Conservation (phyloP, 1,140 invertebrate species). For the Pogonognathellus flavescens region DNA sequence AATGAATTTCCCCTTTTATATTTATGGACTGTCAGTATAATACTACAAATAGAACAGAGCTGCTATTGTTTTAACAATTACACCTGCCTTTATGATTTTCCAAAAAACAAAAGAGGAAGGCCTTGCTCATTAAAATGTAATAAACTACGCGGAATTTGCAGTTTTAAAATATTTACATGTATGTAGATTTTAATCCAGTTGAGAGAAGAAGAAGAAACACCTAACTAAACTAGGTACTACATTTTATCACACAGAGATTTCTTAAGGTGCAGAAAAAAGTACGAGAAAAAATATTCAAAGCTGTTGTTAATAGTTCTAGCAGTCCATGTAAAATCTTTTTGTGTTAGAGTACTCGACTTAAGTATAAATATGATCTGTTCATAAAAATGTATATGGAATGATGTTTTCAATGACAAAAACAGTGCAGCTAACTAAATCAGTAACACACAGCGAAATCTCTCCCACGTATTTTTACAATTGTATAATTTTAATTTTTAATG, state of each 20-base stretch:
- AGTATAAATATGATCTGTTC: too few species aligned
- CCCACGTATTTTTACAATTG: background rate
- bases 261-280: too few species aligned
- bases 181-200: background rate
- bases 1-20: background rate
- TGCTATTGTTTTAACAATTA: background rate
- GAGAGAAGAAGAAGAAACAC: background rate
- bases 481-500: background rate
- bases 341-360: too few species aligned
- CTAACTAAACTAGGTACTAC: background rate
- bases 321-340: too few species aligned
- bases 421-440: too few species aligned
- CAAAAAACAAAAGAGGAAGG: constrained; percentile 1
- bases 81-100: background rate
- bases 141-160: background rate
- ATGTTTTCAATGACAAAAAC: too few species aligned
- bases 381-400: too few species aligned
- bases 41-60: background rate
- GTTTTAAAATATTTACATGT: background rate
- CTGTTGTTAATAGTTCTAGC: too few species aligned
- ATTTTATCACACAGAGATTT: background rate
- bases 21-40: background rate
- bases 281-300: too few species aligned
- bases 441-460: background rate
- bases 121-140: background rate